Conservation (phyloP, 2,888 invertebrate species). For the Meiosimyza platycephala region DNA sequence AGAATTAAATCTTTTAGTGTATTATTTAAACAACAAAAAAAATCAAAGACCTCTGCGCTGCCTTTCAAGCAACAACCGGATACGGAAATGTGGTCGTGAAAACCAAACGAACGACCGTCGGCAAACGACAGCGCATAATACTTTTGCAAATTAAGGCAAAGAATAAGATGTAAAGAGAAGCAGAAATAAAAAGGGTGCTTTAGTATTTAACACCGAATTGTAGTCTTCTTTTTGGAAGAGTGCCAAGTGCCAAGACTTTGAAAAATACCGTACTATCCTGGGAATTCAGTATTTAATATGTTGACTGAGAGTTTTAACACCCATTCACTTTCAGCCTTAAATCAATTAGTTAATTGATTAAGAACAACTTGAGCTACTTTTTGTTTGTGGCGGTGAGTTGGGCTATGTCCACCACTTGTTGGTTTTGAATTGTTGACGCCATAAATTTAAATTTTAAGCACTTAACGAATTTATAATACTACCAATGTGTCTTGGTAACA, state of each 20-base stretch:
- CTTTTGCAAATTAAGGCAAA: slow-evolving; percentile 20
- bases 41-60: slow-evolving; percentile 14
- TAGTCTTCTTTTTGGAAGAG: too few relatives aligned
- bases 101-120: slow-evolving; percentile 9
- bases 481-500: background rate
- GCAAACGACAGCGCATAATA: slow-evolving; percentile 31
- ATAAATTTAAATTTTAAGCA: slow-evolving; percentile 27
- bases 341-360: slow-evolving; percentile 64
- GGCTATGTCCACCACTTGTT: slow-evolving; percentile 2
- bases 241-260: too few relatives aligned
- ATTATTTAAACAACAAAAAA: slow-evolving; percentile 9
- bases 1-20: slow-evolving; percentile 24
- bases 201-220: too few relatives aligned
- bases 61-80: slow-evolving; percentile 34
- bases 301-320: too few relatives aligned
- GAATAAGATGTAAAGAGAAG: background rate
- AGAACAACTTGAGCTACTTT: slow-evolving; percentile 44
- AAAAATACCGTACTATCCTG: too few relatives aligned
- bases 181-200: too few relatives aligned
- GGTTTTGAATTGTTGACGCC: slow-evolving; percentile 9
- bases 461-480: slow-evolving; percentile 23
- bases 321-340: slow-evolving; percentile 40
- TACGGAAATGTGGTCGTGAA: slow-evolving; percentile 37
- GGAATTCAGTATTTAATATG: too few relatives aligned
- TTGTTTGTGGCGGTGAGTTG: background rate